Evolutionary conservation across 1,140 invertebrate genomes (phyloP), one percentile per base, ranked within the genome.

Genomic region (Macrobrachium rosenbergii): DNA sequence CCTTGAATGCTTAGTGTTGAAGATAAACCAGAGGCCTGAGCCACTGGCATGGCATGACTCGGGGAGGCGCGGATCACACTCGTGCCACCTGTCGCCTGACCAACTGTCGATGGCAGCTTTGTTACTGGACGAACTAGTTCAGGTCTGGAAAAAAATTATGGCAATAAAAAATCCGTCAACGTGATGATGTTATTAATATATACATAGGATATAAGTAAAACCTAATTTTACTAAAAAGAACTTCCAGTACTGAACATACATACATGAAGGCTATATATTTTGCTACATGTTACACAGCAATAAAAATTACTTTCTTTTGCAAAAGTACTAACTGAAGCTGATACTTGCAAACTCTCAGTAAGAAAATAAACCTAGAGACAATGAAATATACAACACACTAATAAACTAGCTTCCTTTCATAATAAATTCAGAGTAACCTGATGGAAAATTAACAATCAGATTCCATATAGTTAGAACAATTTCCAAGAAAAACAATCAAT

Each of bases 81-180:
- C 59, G 87, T 88, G 67, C 87, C 86, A 76, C 59, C 84, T 11
- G 85, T 45, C 43, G 73, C 85, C 17, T 87, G 85, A n/a, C 52
- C 80, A 23, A 83, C 82, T 62, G 85, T 82, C 62, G 89, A 82
- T 62, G 89, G 86, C 69, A 89, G 73, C 60, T 89, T 89, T 16
- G 81, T 81, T 60, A 80, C 87, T 63, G 89, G 89, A 72, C 89
- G 89, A 69, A 90, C 67, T 67, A 90, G 73, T 73, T 90, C 89
- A n/a, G 89, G 89, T 75, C 89, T 89, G 89, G 17, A 79, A 76
- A 62, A 58, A 12, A 78, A 67, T 16, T 28, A 76, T 10, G 21
- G 58, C 2, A 10, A 59, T 12, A 19, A 59, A n/a, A 76, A 8
- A 60, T 19, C 8, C 6, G 7, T 12, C 52, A 52, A 0, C 0